Evolutionary conservation across 2,797 vertebrate species (phyloP), one percentile per base, ranked within the genome.

Genomic region (Pagetopsis macropterus): DNA sequence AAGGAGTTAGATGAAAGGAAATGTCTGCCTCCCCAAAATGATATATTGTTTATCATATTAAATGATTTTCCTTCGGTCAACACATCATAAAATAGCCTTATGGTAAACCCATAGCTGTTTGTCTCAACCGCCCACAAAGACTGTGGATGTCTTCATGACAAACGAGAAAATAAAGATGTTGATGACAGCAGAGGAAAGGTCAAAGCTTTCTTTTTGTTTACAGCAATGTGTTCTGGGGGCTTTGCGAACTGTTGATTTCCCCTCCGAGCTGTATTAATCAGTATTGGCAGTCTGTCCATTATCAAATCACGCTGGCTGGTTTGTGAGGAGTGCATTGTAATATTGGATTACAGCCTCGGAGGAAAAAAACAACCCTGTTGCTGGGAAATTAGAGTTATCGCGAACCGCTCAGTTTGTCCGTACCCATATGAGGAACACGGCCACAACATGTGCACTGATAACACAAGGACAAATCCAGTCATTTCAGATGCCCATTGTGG

Each of bases 261-360:
- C 58, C 73, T 52, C 60, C 51, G 40, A 77, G 63, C 52, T 67
- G 66, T 55, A 72, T 80, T 84, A 82, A 85, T 85, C 72, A 61
- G 69, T 74, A 85, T 85, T 85, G 79, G 78, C 82, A 72, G 76
- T 83, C 72, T 76, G 76, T 78, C 70, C 51, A 68, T 88, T 88
- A 85, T 89, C 78, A 81, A 87, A 89, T 88, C 83, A 76, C 48
- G 9, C 27, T 31, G 50, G 64, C 80, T 65, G 76, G 63, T 72
- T 83, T 70, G 65, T 78, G 75, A 75, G 4, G 59, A 85, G 70
- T 75, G 79, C 78, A 71, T 75, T 68, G 56, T 79, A 77, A 82
- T 84, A 89, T 90, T 88, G 78, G 75, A 88, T 91, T 88, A 89
- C 70, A 88, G 62, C 67, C 74, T 81, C 37, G 7, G 51, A 74